Conservation (phyloP, 2,888 invertebrate species). For the Lagria hirta region DNA sequence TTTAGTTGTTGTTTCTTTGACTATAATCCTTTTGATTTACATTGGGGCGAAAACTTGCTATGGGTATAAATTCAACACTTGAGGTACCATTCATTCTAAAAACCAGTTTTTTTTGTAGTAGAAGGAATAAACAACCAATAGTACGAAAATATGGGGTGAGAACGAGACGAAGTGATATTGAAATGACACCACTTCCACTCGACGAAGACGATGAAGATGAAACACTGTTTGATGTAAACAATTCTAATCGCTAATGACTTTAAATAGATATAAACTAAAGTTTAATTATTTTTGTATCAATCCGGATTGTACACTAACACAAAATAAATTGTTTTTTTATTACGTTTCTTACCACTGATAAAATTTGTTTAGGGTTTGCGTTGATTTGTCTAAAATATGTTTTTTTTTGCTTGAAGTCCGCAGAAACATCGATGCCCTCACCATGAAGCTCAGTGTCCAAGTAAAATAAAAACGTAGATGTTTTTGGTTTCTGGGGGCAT, state of each 20-base stretch:
- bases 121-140: slow-evolving; percentile 29
- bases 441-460: too few relatives aligned
- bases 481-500: too few relatives aligned
- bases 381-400: too few relatives aligned
- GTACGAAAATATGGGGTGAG: slow-evolving; percentile 51
- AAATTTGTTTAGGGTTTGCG: too few relatives aligned
- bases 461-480: too few relatives aligned
- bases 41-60: slow-evolving; percentile 41
- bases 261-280: slow-evolving; percentile 5
- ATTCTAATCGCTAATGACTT: slow-evolving; percentile 21
- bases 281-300: slow-evolving; percentile 15
- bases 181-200: slow-evolving; percentile 53
- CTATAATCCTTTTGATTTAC: slow-evolving; percentile 40
- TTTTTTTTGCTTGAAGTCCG: too few relatives aligned
- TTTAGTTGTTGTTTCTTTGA: slow-evolving; percentile 37
- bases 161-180: slow-evolving; percentile 49
- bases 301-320: too few relatives aligned
- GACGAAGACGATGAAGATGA: slow-evolving; percentile 53
- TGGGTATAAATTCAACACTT: slow-evolving; percentile 31
- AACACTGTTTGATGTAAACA: slow-evolving; percentile 49
- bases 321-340: slow-evolving; percentile 3
- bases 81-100: background rate
- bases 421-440: too few relatives aligned
- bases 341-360: too few relatives aligned
- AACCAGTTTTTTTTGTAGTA: slow-evolving; percentile 26